Conservation (phyloP, 2,888 invertebrate genomes). For the Callyntrura guangdongensis region DNA sequence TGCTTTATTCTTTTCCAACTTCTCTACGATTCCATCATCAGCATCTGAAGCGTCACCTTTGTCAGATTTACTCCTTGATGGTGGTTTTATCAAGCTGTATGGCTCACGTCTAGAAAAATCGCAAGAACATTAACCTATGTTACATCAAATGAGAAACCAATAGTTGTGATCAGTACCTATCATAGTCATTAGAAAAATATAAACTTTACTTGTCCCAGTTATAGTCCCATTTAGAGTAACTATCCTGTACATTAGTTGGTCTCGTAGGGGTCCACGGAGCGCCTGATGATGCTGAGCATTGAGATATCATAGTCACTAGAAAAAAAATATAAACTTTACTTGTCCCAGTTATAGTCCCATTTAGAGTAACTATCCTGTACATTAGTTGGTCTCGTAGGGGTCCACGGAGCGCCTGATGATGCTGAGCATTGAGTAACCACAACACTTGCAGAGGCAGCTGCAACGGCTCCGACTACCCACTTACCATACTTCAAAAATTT, state of each 20-base stretch:
- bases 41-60: constrained; percentile 37
- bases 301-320: neutral
- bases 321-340: constrained; percentile 87
- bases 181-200: too few relatives aligned
- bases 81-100: constrained; percentile 90
- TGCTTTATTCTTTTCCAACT: constrained; percentile 89
- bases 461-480: constrained; percentile 76
- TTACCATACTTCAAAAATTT: constrained; percentile 75
- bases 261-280: constrained; percentile 78
- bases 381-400: constrained; percentile 75
- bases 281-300: constrained; percentile 65
- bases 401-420: constrained; percentile 69
- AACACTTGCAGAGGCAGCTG: constrained; percentile 74
- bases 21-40: constrained; percentile 90
- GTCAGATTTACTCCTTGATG: constrained; percentile 84
- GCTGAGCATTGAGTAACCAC: constrained; percentile 73
- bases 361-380: constrained; percentile 86
- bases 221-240: constrained; percentile 90
- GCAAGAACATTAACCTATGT: neutral
- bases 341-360: constrained; percentile 97
- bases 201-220: constrained; percentile 94
- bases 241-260: constrained; percentile 77
- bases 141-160: too few relatives aligned
- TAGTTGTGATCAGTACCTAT: too few relatives aligned
- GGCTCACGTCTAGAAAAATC: constrained; percentile 90